Base-by-base conservation (phyloP, 2,113 vertebrate genomes). In the Pelodiscus sinensis region DNA sequence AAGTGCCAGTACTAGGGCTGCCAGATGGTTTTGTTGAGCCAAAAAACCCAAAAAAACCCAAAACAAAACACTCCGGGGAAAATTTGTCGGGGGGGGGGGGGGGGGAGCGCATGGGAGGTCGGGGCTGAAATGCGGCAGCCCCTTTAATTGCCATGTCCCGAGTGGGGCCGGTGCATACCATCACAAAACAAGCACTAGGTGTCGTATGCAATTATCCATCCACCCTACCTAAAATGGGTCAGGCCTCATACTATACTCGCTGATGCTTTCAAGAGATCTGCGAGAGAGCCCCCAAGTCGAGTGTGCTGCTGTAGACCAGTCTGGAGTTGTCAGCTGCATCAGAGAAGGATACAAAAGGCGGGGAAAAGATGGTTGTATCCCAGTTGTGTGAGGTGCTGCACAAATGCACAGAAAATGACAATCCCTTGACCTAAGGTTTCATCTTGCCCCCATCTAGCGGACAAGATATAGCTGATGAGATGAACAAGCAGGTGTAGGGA, bases 171-270 rank as follows among this genome's bases (percentile, higher is more conserved):
- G 38, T 44, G 38, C 38, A 5, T 44, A 44, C 38, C 38, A 44
- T 44, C 38, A 5, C 38, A 4, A 44, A 44, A 44, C 3, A 44
- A 44, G 38, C 38, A 44, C 38, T 44, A 5, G 38, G 5, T 81
- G 9, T 0, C 22, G 16, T 75, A 81, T 60, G 44, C 79, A 55
- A 56, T 38, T 89, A 77, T 68, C 31, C 81, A 57, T 57, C 10
- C 56, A 12, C 2, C n/a, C 80, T 11, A 9, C 0, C 0, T 57
- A 81, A 31, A 91, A 50, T 27, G 25, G 0, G 3, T 85, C 57
- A 31, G 84, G 83, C 78, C 15, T 0, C n/a, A 24, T 54, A 22
- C 58, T 24, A 44, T 11, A 22, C 14, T 52, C 73, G 55, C 35
- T 84, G 77, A 51, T 56, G 1, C 12, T 83, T 62, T 38, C 16